Percentiles rank a stretch among this genome's conserved stretches.
These are phyloP conservation scores for Ornithorhynchus anatinus DNA, from an alignment of 2,113 vertebrate genomes.

Conservation along the genomic window DNA sequence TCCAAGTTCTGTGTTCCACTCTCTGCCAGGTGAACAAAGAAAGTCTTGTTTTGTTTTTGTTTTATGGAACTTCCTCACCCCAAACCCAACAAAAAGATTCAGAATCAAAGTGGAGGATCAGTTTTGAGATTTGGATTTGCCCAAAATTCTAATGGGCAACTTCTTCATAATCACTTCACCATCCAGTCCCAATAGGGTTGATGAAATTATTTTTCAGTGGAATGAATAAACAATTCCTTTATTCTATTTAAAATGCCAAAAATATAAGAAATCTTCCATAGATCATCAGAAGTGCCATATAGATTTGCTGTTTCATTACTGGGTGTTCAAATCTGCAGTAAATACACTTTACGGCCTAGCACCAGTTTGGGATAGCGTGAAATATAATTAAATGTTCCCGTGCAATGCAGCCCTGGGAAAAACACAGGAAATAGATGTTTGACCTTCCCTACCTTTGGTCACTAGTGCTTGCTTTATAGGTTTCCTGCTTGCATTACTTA, in stretches of 20 bases:
- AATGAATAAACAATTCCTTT: not conserved
- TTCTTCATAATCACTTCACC: too few relatives aligned
- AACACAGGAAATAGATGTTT: slow-evolving; percentile 41
- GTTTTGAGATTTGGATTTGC: too few relatives aligned
- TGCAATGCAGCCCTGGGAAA: not conserved
- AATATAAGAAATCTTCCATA: slow-evolving; percentile 31
- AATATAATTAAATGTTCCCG: slow-evolving; percentile 60
- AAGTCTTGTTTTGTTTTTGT: too few relatives aligned
- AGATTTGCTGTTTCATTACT: slow-evolving; percentile 47
- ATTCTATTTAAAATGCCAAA: slow-evolving; percentile 37
- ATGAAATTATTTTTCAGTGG: too few relatives aligned
- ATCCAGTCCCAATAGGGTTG: too few relatives aligned
- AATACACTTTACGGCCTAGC: slow-evolving; percentile 60
- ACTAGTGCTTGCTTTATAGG: slow-evolving; percentile 23
- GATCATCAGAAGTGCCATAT: slow-evolving; percentile 44
- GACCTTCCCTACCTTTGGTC: slow-evolving; percentile 54
- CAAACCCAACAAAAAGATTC: too few relatives aligned
- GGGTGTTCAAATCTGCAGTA: slow-evolving; percentile 57
- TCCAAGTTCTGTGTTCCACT: too few relatives aligned
- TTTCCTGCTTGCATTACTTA: slow-evolving; percentile 35
- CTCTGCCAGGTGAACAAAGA: too few relatives aligned
- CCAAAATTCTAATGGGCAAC: too few relatives aligned
- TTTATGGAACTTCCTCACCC: too few relatives aligned
- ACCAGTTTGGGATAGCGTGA: slow-evolving; percentile 52
- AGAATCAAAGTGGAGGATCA: too few relatives aligned